Percentiles rank a stretch among this genome's conserved stretches.
Evolutionary conservation across 2,113 vertebrate species (phyloP).

Genomic region (Tachycineta bicolor): DNA sequence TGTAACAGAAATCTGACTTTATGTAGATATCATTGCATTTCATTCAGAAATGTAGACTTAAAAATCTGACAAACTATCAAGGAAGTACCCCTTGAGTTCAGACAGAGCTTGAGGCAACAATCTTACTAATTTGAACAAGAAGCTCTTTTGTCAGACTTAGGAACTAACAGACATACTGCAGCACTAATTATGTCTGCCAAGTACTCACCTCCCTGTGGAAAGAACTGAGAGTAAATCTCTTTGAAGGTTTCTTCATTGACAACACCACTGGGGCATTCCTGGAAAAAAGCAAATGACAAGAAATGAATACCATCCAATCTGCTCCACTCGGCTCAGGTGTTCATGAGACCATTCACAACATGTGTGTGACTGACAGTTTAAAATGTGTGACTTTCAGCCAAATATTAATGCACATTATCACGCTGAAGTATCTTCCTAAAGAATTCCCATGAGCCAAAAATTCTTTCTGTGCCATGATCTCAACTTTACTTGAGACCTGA

Average conservation of each 20-base stretch:
- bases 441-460: background rate
- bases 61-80: background rate
- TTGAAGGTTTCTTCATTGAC: slow-evolving; percentile 98
- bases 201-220: slow-evolving; percentile 95
- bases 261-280: slow-evolving; percentile 96
- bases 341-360: background rate
- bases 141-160: background rate
- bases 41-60: background rate
- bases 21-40: background rate
- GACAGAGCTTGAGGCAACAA: background rate
- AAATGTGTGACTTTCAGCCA: background rate
- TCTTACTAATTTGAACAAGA: background rate
- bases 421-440: background rate
- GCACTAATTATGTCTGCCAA: background rate
- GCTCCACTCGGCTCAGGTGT: background rate
- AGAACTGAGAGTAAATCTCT: slow-evolving; percentile 97
- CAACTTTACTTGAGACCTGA: background rate
- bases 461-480: background rate
- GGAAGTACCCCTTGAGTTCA: background rate
- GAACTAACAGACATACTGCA: background rate
- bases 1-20: background rate
- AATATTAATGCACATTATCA: background rate
- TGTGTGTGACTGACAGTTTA: background rate
- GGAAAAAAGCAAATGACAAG: slow-evolving; percentile 48
- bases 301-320: background rate